phyloP scores from a whole-genome alignment of 2,888 invertebrate genomes.

The Patella ulyssiponensis region DNA sequence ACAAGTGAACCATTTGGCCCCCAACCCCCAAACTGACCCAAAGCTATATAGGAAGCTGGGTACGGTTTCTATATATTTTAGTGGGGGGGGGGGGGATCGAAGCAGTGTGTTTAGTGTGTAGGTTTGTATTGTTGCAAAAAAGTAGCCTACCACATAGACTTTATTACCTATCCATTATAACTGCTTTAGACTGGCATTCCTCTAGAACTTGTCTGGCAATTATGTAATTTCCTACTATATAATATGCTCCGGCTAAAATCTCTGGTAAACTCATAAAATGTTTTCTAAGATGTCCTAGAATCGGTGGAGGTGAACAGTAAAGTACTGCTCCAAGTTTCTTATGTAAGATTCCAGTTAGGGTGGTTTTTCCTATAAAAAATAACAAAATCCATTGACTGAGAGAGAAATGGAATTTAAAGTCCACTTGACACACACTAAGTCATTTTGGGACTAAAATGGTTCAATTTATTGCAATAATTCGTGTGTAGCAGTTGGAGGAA shows the following conservation, averaged over 20 bases:
- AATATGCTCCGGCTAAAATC: constrained; percentile 53
- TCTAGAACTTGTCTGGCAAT: constrained; percentile 47
- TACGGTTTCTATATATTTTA: no score
- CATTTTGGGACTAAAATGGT: no score
- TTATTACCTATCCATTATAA: constrained; percentile 57
- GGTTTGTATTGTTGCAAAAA: background rate
- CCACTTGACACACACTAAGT: no score
- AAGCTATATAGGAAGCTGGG: no score
- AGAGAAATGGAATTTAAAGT: no score
- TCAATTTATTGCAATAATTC: background rate
- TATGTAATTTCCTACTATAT: constrained; percentile 55
- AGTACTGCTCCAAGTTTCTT: constrained; percentile 41
- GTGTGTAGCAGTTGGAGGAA: background rate
- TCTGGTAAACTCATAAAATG: constrained; percentile 51
- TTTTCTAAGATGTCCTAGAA: constrained; percentile 40
- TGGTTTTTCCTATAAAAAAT: constrained; percentile 50
- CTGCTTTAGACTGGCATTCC: constrained; percentile 47
- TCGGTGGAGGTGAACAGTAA: constrained; percentile 49
- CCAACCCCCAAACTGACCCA: no score
- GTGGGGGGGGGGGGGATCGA: no score
- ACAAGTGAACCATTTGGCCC: no score
- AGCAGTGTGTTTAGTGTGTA: no score
- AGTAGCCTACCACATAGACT: background rate
- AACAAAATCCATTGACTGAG: background rate
- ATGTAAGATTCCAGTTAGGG: constrained; percentile 47